Evolutionary conservation across 2,113 vertebrate species (phyloP), one percentile per base, ranked within the genome.

Genomic region (Pachyramphus minor): DNA sequence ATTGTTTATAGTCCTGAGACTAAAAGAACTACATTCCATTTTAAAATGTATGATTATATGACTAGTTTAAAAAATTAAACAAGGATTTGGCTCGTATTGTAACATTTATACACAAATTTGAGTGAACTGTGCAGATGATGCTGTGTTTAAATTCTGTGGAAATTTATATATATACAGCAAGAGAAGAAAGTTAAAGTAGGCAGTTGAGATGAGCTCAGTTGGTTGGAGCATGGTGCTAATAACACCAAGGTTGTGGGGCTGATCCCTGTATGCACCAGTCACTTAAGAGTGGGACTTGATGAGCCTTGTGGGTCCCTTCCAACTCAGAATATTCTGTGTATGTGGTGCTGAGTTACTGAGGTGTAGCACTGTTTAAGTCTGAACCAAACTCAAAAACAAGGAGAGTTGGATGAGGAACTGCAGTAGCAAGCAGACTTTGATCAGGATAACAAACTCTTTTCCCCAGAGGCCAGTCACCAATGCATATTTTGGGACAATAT

Each of bases 401-500:
- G 30, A 53, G 53, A 45, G 12, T 2, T 83, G 71, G 28, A 31
- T 89, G 45, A 79, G 16, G 75, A 76, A 41, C 30, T 52, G 33
- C n/a, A 63, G 41, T 23, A 68, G 37, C 60, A 85, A 79, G 45
- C 67, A 72, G 62, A 50, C 68, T 77, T 90, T 90, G 47, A 86
- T 84, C 44, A 59, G 64, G 52, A 30, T 74, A 72, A 87, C 60
- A 55, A 82, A 56, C 69, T 83, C 35, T 97, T 88, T 66, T 84
- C 80, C 86, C 44, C 84, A 99, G 99, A 98, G 99, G 99, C 89
- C 99, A 99, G 97, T 99, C 99, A 68, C 99, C 99, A 27, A 99
- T 99, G 98, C 99, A 99, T 68, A 98, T 99, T 87, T 97, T 99
- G 87, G 99, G 99, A 24, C 99, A 99, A n/a, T 99, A 99, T 62